phyloP scores from a whole-genome alignment of 92 coral and sea anemone species.

The Hydrozoanthus gracilis region DNA sequence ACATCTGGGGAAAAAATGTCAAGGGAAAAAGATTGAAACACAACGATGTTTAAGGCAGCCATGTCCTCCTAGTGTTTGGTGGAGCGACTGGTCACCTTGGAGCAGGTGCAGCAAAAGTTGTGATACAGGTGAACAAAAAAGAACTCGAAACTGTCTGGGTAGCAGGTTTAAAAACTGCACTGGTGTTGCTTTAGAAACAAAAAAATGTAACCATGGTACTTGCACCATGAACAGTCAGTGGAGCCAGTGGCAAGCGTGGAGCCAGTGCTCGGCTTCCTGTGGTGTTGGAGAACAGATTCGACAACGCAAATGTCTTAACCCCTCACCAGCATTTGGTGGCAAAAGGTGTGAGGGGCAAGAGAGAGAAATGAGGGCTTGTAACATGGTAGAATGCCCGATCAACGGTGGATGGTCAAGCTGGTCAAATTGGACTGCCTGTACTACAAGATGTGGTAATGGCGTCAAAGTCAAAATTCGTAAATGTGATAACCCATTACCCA shows the following conservation, averaged over 20 bases:
- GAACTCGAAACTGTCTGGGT: conserved; percentile 64
- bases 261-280: conserved; percentile 74
- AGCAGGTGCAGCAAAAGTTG: conserved; percentile 68
- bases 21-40: conserved; percentile 58
- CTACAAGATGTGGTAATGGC: conserved; percentile 78
- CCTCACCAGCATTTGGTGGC: conserved; percentile 67
- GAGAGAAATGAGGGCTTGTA: conserved; percentile 62
- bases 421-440: conserved; percentile 89
- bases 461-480: conserved; percentile 65
- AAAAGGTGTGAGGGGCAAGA: conserved; percentile 65
- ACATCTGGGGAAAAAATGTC: conserved; percentile 61
- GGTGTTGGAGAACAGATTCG: conserved; percentile 72
- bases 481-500: conserved; percentile 60
- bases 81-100: conserved; percentile 83
- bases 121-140: conserved; percentile 56
- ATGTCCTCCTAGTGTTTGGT: conserved; percentile 76
- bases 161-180: conserved; percentile 40
- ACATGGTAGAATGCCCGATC: conserved; percentile 44
- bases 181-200: conserved; percentile 55
- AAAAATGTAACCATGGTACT: conserved; percentile 53
- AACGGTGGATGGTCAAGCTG: conserved; percentile 74
- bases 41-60: conserved; percentile 57
- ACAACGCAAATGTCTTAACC: conserved; percentile 68
- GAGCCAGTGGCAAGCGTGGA: conserved; percentile 86
- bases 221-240: conserved; percentile 79